Base-by-base conservation (phyloP, 2,888 invertebrate species). In the Lycaena phlaeas region DNA sequence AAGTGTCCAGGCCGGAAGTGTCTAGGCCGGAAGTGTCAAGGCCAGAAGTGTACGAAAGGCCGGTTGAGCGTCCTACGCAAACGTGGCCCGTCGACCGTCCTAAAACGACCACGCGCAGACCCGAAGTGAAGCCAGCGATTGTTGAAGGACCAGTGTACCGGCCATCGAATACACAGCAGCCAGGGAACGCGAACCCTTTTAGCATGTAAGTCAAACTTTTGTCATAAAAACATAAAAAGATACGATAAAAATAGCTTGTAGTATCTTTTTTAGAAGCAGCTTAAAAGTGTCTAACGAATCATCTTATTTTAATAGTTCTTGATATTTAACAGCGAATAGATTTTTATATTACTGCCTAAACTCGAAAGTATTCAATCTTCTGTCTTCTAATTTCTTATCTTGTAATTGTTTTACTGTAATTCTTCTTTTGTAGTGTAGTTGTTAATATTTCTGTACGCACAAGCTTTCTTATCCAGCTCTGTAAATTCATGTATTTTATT, bases 121-220 rank as follows among this genome's bases (percentile, higher is more conserved):
- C 68, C 0, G 68, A 68, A 42, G 67, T 69, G 25, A 52, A 57
- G 10, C 58, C 62, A 15, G 70, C 69, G 1, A 45, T 58, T 0
- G 62, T 53, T 1, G 55, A 59, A 1, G 64, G 71, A 0, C 79
- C 79, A 0, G 72, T 77, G 4, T 79, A 72, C 45, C 59, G 61
- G n/a, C 68, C 66, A 4, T 68, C 69, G 1, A 18, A 11, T 11
- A 17, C 14, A 1, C 44, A 50, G 6, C 63, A 63, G 15, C 57
- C 61, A 2, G 53, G 53, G 42, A 58, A 62, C 39, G 61, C 54
- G 11, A 63, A 57, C 36, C 70, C 73, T 14, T 65, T 66, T 26
- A 74, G 67, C 52, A 76, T 79, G 79, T 79, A 44, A 76, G 79
- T 74, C 22, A 22, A 4, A 17, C 11, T 18, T 2, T 22, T 6